These are phyloP conservation scores for Aplidium turbinatum DNA, from an alignment of 23 tunicate genomes.

Conservation along the genomic window DNA sequence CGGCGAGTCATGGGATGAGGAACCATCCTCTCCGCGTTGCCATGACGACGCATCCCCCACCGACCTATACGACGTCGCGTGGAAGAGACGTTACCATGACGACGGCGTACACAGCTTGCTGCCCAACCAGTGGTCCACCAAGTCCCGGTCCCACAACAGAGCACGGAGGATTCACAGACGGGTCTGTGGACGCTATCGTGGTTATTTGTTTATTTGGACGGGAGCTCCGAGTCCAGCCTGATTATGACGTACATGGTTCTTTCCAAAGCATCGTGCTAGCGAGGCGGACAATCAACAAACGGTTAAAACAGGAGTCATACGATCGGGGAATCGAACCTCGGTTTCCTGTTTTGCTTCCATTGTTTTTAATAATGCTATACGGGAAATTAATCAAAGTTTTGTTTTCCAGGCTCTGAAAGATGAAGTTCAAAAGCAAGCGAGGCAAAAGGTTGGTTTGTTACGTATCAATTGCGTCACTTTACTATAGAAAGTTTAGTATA, in stretches of 20 bases:
- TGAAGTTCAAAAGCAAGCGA: conserved; percentile 32
- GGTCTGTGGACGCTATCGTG: conserved; percentile 3
- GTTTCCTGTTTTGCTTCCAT: too few species aligned
- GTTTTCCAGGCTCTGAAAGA: conserved; percentile 55
- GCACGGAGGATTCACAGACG: conserved; percentile 32
- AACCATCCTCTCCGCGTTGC: background rate
- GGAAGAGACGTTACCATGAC: background rate
- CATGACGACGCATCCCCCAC: background rate
- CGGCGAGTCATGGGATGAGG: conserved; percentile 5
- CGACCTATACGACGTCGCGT: conserved; percentile 1
- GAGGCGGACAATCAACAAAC: too few species aligned
- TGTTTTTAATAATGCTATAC: too few species aligned
- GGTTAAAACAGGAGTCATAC: too few species aligned
- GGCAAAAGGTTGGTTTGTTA: background rate
- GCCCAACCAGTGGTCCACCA: background rate
- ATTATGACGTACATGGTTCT: too few species aligned
- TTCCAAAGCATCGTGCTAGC: too few species aligned
- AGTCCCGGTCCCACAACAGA: conserved; percentile 25
- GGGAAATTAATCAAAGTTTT: too few species aligned
- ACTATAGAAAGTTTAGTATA: too few species aligned
- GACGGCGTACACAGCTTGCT: background rate
- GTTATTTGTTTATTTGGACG: background rate
- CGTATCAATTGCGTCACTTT: too few species aligned
- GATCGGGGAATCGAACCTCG: too few species aligned
- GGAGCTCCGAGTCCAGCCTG: background rate